Percentiles rank a stretch among this genome's conserved stretches.
Conservation (phyloP, 2,113 vertebrate species). For the Pristiophorus japonicus region DNA sequence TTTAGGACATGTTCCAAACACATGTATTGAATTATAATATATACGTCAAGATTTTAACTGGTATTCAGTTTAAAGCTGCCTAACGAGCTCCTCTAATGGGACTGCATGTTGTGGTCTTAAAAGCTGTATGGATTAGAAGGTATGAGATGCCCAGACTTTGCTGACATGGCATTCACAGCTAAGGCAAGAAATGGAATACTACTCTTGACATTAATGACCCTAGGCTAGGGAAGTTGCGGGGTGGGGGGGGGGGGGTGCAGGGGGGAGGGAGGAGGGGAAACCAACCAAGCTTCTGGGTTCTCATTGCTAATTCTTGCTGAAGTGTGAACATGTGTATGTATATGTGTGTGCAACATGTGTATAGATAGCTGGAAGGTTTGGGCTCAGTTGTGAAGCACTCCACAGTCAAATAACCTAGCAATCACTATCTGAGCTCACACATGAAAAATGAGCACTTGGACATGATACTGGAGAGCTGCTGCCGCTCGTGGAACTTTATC, state of each 20-base stretch:
- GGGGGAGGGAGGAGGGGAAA: neutral
- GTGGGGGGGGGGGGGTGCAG: neutral
- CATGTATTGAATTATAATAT: neutral
- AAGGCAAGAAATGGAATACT: neutral
- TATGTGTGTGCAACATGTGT: neutral
- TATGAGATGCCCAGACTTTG: neutral
- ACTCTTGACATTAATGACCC: neutral
- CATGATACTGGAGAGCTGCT: too few relatives aligned
- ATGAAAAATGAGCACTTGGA: too few relatives aligned
- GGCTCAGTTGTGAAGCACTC: too few relatives aligned
- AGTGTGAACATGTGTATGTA: neutral
- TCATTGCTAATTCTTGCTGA: neutral
- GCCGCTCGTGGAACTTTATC: too few relatives aligned
- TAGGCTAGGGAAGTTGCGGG: neutral
- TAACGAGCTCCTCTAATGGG: neutral
- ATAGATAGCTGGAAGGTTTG: too few relatives aligned
- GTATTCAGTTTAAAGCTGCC: neutral
- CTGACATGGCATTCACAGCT: neutral
- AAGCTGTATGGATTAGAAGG: neutral
- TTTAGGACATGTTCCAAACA: neutral
- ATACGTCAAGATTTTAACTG: neutral
- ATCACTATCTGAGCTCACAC: too few relatives aligned
- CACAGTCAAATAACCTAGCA: too few relatives aligned
- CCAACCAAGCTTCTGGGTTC: neutral
- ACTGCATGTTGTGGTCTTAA: neutral